Evolutionary conservation across 1,140 invertebrate genomes (phyloP).

Genomic region (Amphibalanus amphitrite): DNA sequence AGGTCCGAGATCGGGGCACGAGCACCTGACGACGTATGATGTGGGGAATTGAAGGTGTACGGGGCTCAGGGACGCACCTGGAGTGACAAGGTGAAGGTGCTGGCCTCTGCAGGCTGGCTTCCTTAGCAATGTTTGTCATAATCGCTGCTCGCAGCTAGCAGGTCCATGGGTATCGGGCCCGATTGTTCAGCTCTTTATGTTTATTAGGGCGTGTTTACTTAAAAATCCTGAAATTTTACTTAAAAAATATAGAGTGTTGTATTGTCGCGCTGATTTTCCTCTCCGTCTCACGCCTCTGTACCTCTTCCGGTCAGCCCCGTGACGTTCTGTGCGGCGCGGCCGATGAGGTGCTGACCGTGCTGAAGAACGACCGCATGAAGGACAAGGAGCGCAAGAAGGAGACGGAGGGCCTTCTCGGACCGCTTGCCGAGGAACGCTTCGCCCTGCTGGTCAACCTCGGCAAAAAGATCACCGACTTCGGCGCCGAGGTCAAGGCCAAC

Average conservation of each 20-base stretch:
- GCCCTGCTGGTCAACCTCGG: conserved; percentile 86
- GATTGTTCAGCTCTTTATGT: too few species aligned
- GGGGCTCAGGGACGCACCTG: too few species aligned
- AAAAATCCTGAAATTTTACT: conserved; percentile 5
- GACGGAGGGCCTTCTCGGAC: conserved; percentile 69
- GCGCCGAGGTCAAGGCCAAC: conserved; percentile 53
- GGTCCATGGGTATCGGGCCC: too few species aligned
- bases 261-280: too few species aligned
- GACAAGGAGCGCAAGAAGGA: conserved; percentile 88
- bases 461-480: conserved; percentile 98
- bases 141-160: too few species aligned
- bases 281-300: not conserved
- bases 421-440: conserved; percentile 83
- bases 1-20: too few species aligned
- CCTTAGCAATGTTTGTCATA: too few species aligned
- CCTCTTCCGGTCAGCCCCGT: conserved; percentile 40
- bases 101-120: too few species aligned
- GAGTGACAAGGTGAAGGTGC: too few species aligned
- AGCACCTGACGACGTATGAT: too few species aligned
- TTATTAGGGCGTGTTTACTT: too few species aligned
- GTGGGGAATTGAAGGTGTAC: too few species aligned
- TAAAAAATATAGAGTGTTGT: conserved; percentile 1
- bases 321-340: conserved; percentile 95
- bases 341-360: conserved; percentile 85
- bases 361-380: conserved; percentile 90